These are phyloP conservation scores for Ptychobarbus kaznakovi DNA, from an alignment of 2,797 vertebrate species.

Conservation along the genomic window DNA sequence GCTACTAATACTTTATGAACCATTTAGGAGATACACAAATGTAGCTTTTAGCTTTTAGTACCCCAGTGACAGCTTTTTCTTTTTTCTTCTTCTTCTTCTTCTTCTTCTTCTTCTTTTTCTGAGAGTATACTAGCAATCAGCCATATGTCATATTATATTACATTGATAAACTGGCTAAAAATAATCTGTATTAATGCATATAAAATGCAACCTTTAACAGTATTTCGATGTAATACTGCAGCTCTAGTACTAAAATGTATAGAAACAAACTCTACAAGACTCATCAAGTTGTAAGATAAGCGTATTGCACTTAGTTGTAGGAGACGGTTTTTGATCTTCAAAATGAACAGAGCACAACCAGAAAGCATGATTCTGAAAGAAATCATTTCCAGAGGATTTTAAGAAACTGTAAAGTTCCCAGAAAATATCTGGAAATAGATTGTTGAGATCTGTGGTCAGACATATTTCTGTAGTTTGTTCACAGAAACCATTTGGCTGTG, in stretches of 20 bases:
- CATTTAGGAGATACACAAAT: neutral
- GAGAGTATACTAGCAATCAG: neutral
- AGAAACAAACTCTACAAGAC: neutral
- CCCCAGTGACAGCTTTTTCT: neutral
- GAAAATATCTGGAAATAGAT: slow-evolving; percentile 19
- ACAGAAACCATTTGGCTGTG: slow-evolving; percentile 49
- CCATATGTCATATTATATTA: neutral
- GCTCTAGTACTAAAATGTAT: neutral
- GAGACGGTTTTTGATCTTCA: no score
- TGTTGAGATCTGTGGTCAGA: slow-evolving; percentile 20
- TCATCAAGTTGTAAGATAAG: neutral
- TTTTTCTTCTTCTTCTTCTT: neutral
- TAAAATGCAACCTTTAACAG: neutral
- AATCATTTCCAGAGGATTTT: neutral
- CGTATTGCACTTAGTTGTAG: neutral
- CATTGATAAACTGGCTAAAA: neutral
- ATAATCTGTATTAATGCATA: neutral
- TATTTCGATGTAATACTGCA: neutral
- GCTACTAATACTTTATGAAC: neutral
- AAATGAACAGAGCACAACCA: neutral
- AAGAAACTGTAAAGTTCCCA: neutral
- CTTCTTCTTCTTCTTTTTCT: no score
- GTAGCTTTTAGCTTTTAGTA: neutral
- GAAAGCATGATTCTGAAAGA: neutral
- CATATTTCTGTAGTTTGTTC: slow-evolving; percentile 24